phyloP scores from a whole-genome alignment of 1,140 invertebrate species.

The Drosophila nannoptera region DNA sequence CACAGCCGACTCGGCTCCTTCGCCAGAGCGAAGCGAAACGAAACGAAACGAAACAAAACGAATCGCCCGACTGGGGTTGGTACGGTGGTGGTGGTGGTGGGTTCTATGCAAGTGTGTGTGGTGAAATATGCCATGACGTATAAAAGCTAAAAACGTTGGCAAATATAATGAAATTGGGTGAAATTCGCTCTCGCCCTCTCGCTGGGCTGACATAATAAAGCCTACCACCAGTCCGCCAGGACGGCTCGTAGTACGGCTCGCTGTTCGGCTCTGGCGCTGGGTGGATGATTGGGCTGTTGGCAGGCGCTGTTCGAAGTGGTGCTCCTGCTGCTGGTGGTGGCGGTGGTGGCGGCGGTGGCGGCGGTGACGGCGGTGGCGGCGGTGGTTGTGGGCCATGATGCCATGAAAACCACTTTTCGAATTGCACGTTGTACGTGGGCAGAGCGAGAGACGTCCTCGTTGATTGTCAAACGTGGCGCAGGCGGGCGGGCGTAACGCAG shows the following conservation, averaged over 20 bases:
- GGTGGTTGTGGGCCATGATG: slow-evolving; percentile 56
- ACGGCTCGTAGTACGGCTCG: slow-evolving; percentile 3
- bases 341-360: slow-evolving; percentile 6
- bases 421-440: slow-evolving; percentile 68
- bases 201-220: slow-evolving; percentile 68
- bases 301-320: slow-evolving; percentile 6
- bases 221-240: slow-evolving; percentile 53
- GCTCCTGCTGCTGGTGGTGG: slow-evolving; percentile 28
- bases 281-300: not conserved
- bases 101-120: slow-evolving; percentile 55
- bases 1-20: slow-evolving; percentile 1
- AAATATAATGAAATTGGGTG: slow-evolving; percentile 78
- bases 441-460: slow-evolving; percentile 46
- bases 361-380: slow-evolving; percentile 34
- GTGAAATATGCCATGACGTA: slow-evolving; percentile 77
- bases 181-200: slow-evolving; percentile 47
- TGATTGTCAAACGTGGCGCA: slow-evolving; percentile 52
- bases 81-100: slow-evolving; percentile 37
- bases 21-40: too few relatives aligned
- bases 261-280: slow-evolving; percentile 7
- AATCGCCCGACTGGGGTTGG: slow-evolving; percentile 29
- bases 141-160: slow-evolving; percentile 78
- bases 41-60: slow-evolving; percentile 1
- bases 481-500: slow-evolving; percentile 21
- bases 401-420: slow-evolving; percentile 74